phyloP scores from a whole-genome alignment of 1,140 invertebrate species.

The Caenorhabditis briggsae region DNA sequence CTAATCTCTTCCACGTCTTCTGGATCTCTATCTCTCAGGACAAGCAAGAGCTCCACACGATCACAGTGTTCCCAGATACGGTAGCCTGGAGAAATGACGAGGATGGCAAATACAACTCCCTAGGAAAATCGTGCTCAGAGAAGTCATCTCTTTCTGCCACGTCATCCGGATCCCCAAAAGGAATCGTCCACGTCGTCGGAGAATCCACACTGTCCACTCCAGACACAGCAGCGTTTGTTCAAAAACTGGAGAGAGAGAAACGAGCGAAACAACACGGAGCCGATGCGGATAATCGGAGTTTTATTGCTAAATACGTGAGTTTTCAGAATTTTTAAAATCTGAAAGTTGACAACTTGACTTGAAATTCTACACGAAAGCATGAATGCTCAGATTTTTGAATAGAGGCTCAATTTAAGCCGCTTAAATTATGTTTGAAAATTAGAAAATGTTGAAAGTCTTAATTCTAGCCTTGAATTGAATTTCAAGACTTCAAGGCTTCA shows the following conservation, averaged over 20 bases:
- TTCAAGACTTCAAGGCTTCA: no score
- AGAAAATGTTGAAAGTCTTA: no score
- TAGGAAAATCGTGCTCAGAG: neutral
- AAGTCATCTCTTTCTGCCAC: no score
- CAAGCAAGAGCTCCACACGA: constrained; percentile 67
- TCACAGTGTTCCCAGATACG: constrained; percentile 72
- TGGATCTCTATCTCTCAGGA: constrained; percentile 71
- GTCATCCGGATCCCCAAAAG: constrained; percentile 40
- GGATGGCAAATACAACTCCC: constrained; percentile 39
- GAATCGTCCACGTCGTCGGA: constrained; percentile 63
- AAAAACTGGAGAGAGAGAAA: constrained; percentile 75
- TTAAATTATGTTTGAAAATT: no score
- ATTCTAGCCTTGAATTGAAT: no score
- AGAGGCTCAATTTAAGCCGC: no score
- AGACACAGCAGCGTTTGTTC: constrained; percentile 74
- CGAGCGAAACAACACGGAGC: constrained; percentile 75
- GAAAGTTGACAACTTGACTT: constrained; percentile 3
- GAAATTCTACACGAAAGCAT: constrained; percentile 26
- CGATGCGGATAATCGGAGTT: constrained; percentile 74
- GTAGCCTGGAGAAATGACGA: constrained; percentile 63
- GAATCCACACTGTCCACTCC: constrained; percentile 71
- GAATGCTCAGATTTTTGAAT: no score
- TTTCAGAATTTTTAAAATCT: constrained; percentile 19
- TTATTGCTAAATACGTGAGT: constrained; percentile 76
- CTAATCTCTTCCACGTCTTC: constrained; percentile 71